Evolutionary conservation across 2,888 invertebrate species (phyloP), one percentile per base, ranked within the genome.

Genomic region (Lasioglossum lativentre): DNA sequence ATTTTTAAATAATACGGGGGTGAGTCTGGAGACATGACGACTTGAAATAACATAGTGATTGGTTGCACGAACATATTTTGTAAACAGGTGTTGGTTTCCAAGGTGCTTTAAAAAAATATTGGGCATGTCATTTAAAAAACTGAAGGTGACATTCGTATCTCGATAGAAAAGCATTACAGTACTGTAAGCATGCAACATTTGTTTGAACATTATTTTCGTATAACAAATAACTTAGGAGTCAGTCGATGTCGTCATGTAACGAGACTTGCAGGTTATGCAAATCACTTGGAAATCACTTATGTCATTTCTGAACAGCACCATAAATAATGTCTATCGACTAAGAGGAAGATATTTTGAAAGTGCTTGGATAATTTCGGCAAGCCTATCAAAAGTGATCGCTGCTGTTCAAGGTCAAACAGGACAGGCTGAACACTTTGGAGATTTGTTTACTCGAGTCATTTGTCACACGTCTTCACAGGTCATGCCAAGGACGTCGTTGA

Each of bases 401-500:
- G 4, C 38, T 47, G 38, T 68, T 47, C 68, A 38, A 16, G 76
- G 47, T 76, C 68, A 6, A 27, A 47, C 47, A 16, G 66, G 30
- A 72, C 6, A 47, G 12, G 10, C 27, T n/a, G n/a, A n/a, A n/a
- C n/a, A n/a, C n/a, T n/a, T n/a, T n/a, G n/a, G n/a, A n/a, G 19
- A 72, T 19, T 19, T 30, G 72, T 47, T 72, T 30, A 8, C 34
- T 34, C 63, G 34, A 38, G 47, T 76, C 30, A 38, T 76, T 76
- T 68, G n/a, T n/a, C n/a, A n/a, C n/a, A n/a, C n/a, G 34, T 76
- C 30, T 34, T 34, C 34, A n/a, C 4, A 38, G 34, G 19, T 27
- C 68, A n/a, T 19, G n/a, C 16, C 63, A 68, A 68, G 76, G 75
- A 66, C 34, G 14, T 23, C 63, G n/a, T 42, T 45, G 45, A n/a